Evolutionary conservation across 2,113 vertebrate genomes (phyloP).

Genomic region (Zeus faber): DNA sequence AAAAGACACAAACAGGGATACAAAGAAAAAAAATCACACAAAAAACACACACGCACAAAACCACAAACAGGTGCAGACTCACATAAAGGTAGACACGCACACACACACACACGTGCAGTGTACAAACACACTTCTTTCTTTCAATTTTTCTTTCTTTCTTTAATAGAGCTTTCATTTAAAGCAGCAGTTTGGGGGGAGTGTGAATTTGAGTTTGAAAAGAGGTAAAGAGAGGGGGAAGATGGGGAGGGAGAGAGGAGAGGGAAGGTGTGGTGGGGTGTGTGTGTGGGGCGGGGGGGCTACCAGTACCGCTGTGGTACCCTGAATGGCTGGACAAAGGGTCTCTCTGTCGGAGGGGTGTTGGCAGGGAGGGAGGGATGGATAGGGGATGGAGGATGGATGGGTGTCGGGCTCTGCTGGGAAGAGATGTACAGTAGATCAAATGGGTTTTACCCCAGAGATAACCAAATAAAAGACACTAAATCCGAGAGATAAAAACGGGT

Average conservation of each 20-base stretch:
- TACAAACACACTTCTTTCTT: conserved; percentile 32
- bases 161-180: conserved; percentile 72
- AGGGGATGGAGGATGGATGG: neutral
- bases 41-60: neutral
- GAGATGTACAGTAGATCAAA: too few species aligned
- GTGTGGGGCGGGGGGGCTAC: too few species aligned
- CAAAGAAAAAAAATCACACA: neutral
- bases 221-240: conserved; percentile 11
- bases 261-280: too few species aligned
- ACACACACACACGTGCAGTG: neutral
- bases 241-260: too few species aligned
- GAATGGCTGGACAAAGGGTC: neutral
- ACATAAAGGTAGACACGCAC: neutral
- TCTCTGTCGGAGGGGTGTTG: neutral
- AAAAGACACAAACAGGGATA: neutral
- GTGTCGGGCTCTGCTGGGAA: too few species aligned
- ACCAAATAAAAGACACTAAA: too few species aligned
- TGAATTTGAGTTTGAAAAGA: conserved; percentile 48
- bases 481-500: too few species aligned
- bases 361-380: neutral
- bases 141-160: conserved; percentile 64
- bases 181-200: conserved; percentile 44
- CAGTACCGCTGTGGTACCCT: too few species aligned
- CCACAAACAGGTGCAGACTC: conserved; percentile 1
- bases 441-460: too few species aligned